Percentiles rank a stretch among this genome's conserved stretches.
Conservation (phyloP, 2,797 vertebrate species). For the Clamator glandarius region DNA sequence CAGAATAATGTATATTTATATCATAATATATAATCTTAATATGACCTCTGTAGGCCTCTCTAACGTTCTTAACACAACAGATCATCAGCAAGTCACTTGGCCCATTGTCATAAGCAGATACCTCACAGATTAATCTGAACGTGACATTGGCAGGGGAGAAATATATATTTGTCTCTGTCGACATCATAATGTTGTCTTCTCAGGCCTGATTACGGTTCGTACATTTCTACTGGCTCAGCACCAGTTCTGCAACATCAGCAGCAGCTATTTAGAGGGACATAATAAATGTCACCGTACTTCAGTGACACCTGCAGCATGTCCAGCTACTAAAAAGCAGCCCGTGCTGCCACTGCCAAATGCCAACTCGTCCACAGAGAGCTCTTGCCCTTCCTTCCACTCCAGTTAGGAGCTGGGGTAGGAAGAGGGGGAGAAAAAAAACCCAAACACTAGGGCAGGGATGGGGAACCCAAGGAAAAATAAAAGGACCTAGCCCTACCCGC, state of each 20-base stretch:
- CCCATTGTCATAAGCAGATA: background rate
- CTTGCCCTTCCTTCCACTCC: background rate
- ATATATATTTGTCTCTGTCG: background rate
- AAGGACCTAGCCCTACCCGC: accelerated
- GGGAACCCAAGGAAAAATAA: too few relatives aligned
- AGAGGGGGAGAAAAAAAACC: too few relatives aligned
- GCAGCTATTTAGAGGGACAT: slow-evolving; percentile 6
- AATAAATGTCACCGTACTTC: background rate
- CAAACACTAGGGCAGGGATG: too few relatives aligned
- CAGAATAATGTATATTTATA: background rate
- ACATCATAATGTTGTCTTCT: background rate
- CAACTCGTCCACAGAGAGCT: background rate
- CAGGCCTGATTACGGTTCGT: background rate
- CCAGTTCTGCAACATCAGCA: slow-evolving; percentile 20
- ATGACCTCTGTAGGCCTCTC: background rate
- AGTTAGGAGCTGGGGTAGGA: too few relatives aligned
- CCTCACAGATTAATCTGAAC: background rate
- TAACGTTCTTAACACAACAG: background rate
- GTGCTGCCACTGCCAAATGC: background rate
- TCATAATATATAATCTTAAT: background rate
- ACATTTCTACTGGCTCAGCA: slow-evolving; percentile 48
- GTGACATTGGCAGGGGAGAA: background rate
- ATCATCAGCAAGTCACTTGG: background rate
- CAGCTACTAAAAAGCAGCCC: background rate
- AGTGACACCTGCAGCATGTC: background rate